Percentiles rank a stretch among this genome's conserved stretches.
Evolutionary conservation across 2,797 vertebrate species (phyloP).

Genomic region (Acanthiza pusilla): DNA sequence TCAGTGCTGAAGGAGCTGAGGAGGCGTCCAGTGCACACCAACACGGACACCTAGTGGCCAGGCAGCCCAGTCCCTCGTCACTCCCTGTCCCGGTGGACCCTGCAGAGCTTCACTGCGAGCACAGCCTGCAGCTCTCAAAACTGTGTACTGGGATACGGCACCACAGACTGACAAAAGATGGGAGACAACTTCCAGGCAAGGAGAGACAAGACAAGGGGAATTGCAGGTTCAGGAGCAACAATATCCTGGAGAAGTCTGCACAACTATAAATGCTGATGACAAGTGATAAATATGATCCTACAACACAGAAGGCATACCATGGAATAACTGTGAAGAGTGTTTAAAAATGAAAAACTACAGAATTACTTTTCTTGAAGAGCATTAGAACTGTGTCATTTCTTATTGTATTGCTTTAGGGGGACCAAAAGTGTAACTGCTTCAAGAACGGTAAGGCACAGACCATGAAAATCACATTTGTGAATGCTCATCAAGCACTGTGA

Average conservation of each 20-base stretch:
- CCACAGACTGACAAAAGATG: neutral
- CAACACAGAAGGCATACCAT: accelerated
- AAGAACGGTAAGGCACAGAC: neutral
- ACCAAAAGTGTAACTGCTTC: neutral
- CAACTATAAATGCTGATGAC: neutral
- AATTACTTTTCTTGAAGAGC: neutral
- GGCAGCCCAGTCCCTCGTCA: neutral
- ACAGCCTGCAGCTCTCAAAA: accelerated
- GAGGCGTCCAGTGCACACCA: neutral
- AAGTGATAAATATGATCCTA: neutral
- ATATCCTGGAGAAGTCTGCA: neutral
- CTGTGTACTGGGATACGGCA: accelerated
- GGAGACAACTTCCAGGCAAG: neutral
- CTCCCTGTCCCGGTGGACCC: accelerated
- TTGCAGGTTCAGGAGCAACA: neutral
- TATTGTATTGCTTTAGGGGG: neutral
- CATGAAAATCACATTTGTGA: neutral
- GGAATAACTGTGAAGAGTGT: neutral
- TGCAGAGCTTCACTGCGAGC: accelerated
- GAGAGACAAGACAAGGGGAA: neutral
- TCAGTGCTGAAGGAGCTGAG: accelerated
- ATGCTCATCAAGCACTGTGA: neutral
- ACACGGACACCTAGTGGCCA: neutral
- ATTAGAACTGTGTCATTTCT: neutral
- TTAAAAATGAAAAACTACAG: neutral